These are phyloP conservation scores for Anas platyrhynchos DNA, from an alignment of 2,113 vertebrate species.

Conservation along the genomic window DNA sequence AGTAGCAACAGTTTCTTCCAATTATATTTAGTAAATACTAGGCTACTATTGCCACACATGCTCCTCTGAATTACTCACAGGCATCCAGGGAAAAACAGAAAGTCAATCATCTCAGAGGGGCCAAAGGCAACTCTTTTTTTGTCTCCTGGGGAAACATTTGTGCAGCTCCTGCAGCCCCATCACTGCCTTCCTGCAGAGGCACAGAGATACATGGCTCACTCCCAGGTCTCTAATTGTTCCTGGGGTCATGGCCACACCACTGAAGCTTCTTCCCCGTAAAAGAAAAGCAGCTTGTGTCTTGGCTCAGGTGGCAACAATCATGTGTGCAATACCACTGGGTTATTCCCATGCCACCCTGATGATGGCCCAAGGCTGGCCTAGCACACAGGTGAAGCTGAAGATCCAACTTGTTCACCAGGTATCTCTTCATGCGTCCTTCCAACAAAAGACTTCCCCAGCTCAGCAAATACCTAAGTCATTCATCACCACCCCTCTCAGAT, in stretches of 20 bases:
- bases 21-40: constrained; percentile 43
- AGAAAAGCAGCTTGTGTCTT: neutral
- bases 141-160: neutral
- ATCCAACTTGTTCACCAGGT: neutral
- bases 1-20: constrained; percentile 31
- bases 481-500: neutral
- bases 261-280: neutral
- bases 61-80: constrained; percentile 25
- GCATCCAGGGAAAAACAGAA: neutral
- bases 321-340: accelerated
- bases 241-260: neutral
- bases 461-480: neutral
- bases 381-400: neutral
- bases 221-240: neutral
- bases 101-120: neutral
- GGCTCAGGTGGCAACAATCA: neutral
- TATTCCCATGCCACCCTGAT: neutral
- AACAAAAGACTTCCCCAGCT: neutral
- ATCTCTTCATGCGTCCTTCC: neutral
- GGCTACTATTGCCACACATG: neutral
- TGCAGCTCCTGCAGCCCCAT: neutral
- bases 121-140: neutral
- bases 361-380: neutral
- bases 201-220: neutral
- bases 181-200: neutral